These are phyloP conservation scores for Argentina silus DNA, from an alignment of 2,797 vertebrate genomes.

Conservation along the genomic window DNA sequence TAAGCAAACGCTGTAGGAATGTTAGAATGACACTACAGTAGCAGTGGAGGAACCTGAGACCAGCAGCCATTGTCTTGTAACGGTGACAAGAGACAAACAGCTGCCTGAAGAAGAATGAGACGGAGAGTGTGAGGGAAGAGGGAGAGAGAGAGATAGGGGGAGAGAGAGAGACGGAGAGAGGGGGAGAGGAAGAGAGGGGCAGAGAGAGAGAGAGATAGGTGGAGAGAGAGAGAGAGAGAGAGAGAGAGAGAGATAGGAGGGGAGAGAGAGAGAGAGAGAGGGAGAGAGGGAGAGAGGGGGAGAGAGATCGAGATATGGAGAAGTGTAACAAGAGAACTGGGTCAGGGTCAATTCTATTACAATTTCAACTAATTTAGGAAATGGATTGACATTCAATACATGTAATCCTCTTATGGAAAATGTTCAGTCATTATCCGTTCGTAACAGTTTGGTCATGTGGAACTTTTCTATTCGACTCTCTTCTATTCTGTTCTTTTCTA, in stretches of 20 bases:
- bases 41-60: constrained; percentile 59
- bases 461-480: no score
- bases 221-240: background rate
- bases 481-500: no score
- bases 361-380: constrained; percentile 46
- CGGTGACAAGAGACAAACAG: constrained; percentile 66
- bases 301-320: background rate
- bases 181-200: no score
- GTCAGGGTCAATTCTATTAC: constrained; percentile 14
- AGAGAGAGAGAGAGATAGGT: background rate
- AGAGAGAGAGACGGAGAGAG: background rate
- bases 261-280: background rate
- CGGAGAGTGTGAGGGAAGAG: constrained; percentile 10
- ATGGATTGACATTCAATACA: constrained; percentile 29
- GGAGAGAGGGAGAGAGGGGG: background rate
- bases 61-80: constrained; percentile 52
- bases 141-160: background rate
- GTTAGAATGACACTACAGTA: constrained; percentile 56
- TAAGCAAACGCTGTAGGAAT: constrained; percentile 55
- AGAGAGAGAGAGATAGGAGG: background rate
- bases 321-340: constrained; percentile 39
- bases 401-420: constrained; percentile 12
- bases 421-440: background rate
- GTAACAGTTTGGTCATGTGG: background rate
- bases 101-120: constrained; percentile 50